These are phyloP conservation scores for Pomatostomus ruficeps DNA, from an alignment of 2,113 vertebrate genomes.

Conservation along the genomic window DNA sequence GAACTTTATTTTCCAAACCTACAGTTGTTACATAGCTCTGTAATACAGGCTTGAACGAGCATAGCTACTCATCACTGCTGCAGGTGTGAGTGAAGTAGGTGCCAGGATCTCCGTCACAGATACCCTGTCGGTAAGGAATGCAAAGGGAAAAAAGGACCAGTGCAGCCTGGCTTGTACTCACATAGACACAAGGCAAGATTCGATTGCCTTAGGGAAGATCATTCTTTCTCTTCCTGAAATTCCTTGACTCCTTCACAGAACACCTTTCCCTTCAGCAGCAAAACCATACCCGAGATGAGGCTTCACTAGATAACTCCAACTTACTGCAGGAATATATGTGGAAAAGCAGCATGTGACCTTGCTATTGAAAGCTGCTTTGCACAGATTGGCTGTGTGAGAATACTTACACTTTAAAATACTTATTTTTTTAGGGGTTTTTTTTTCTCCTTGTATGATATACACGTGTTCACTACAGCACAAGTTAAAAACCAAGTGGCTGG, in stretches of 20 bases:
- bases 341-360: neutral
- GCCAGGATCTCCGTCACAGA: neutral
- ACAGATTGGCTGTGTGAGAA: neutral
- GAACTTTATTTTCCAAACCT: neutral
- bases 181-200: neutral
- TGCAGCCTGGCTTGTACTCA: neutral
- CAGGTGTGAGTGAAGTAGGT: neutral
- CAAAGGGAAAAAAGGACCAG: neutral
- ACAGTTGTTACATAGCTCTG: neutral
- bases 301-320: neutral
- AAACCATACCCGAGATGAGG: neutral
- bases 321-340: neutral
- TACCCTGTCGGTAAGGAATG: neutral
- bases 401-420: neutral
- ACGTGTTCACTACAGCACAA: neutral
- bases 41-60: neutral
- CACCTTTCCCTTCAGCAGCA: neutral
- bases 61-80: neutral
- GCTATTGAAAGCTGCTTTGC: neutral
- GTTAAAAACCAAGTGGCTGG: neutral
- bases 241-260: neutral
- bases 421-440: neutral
- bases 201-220: neutral
- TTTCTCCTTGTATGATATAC: neutral
- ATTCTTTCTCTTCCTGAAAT: neutral